A percentile compares a stretch with the other conserved stretches of the same genome.
Conservation (phyloP, 2,113 vertebrate species). For the Microcebus griseorufus region DNA sequence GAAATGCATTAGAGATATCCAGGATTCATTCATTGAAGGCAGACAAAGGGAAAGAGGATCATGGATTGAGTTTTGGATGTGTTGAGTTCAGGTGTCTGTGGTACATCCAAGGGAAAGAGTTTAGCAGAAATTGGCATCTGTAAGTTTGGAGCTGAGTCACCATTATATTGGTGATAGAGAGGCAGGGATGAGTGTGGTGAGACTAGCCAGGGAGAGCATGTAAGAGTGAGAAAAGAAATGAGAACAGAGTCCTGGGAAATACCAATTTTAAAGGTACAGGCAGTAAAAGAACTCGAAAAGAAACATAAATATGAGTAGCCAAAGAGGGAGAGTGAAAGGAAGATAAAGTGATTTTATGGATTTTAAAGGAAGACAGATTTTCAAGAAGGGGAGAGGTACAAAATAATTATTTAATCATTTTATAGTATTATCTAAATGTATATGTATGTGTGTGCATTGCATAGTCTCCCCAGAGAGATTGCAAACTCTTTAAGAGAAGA, state of each 20-base stretch:
- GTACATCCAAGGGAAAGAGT: not conserved
- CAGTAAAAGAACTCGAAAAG: not conserved
- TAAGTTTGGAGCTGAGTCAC: not conserved
- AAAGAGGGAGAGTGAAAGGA: constrained; percentile 5
- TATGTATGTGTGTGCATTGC: not conserved
- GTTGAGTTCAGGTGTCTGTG: not conserved
- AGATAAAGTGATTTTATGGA: not conserved
- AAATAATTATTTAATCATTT: constrained; percentile 7
- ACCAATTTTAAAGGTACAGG: not conserved
- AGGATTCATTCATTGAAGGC: not conserved
- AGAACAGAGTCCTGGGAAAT: not conserved
- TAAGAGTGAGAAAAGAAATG: not conserved
- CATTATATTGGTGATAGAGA: not conserved
- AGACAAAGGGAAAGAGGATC: not conserved
- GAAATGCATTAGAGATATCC: not conserved
- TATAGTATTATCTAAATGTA: not conserved
- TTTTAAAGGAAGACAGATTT: constrained; percentile 36
- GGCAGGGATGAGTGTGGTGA: not conserved
- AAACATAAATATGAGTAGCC: not conserved
- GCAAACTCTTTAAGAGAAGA: not conserved
- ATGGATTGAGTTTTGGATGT: not conserved
- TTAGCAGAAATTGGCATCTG: not conserved
- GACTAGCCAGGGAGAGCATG: not conserved
- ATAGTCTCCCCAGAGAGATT: not conserved
- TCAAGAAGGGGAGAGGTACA: not conserved